Evolutionary conservation across 2,888 invertebrate genomes (phyloP).

Genomic region (Dolomedes plantarius): DNA sequence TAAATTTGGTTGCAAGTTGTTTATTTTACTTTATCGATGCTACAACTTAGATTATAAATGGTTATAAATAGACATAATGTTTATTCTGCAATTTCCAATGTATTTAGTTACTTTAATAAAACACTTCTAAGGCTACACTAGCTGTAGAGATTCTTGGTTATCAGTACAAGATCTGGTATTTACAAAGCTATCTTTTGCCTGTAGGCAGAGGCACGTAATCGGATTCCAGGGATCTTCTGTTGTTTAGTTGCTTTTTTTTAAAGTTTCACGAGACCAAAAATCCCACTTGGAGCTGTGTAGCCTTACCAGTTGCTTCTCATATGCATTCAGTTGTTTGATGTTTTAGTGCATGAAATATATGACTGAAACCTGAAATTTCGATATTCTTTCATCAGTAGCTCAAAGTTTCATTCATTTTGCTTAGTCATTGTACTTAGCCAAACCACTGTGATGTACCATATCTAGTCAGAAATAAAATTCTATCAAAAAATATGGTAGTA

Average conservation of each 20-base stretch:
- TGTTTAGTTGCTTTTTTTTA: no score
- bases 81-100: not conserved
- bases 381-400: constrained; percentile 57
- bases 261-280: not conserved
- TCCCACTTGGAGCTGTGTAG: not conserved
- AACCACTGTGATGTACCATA: constrained; percentile 71
- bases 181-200: not conserved
- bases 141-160: not conserved
- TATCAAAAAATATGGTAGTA: constrained; percentile 63
- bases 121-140: not conserved
- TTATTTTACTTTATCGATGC: not conserved
- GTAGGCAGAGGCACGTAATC: not conserved
- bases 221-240: not conserved
- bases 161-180: not conserved
- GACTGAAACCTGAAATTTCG: constrained; percentile 44
- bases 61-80: not conserved
- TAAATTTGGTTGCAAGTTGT: not conserved
- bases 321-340: constrained; percentile 17
- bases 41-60: not conserved
- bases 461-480: constrained; percentile 71
- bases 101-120: not conserved
- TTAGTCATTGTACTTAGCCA: constrained; percentile 71
- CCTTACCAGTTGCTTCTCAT: not conserved
- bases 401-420: constrained; percentile 61
- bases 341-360: constrained; percentile 62